Conservation (phyloP, 2,113 vertebrate species). For the Nothoprocta pentlandii region DNA sequence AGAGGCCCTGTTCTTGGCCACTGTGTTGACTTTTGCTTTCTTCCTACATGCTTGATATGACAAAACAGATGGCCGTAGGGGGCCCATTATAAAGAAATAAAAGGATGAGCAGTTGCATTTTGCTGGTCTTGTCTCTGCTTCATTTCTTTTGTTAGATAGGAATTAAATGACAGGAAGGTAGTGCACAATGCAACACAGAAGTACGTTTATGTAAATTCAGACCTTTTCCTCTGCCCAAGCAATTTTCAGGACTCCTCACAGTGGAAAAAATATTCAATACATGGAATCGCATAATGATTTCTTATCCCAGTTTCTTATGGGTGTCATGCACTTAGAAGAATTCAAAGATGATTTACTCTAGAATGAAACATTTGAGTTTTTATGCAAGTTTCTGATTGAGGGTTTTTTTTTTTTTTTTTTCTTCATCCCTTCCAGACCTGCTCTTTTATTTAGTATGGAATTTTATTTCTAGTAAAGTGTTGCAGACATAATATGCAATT, state of each 20-base stretch:
- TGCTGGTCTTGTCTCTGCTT: neutral
- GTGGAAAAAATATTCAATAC: slow-evolving; percentile 9
- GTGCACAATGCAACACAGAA: slow-evolving; percentile 1
- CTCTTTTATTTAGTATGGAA: neutral
- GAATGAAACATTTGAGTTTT: neutral
- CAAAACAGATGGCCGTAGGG: neutral
- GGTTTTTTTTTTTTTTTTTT: neutral
- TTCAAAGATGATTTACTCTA: neutral
- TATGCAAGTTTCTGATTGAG: neutral
- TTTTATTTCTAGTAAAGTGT: neutral
- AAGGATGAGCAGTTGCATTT: slow-evolving; percentile 10
- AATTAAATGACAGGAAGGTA: slow-evolving; percentile 20
- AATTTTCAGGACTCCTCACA: slow-evolving; percentile 23
- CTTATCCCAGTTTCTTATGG: neutral
- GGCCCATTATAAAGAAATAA: slow-evolving; percentile 32
- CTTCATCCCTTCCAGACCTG: neutral
- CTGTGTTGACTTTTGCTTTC: neutral
- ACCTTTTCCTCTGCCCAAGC: slow-evolving; percentile 45
- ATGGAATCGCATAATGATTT: neutral
- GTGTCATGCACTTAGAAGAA: neutral
- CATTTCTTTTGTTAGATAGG: neutral
- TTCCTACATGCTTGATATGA: neutral
- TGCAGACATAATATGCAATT: neutral
- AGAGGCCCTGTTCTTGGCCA: neutral
- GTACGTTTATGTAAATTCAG: slow-evolving; percentile 55